A percentile compares a stretch with the other conserved stretches of the same genome.
Evolutionary conservation across 2,113 vertebrate species (phyloP).

Genomic region (Muntiacus reevesi): DNA sequence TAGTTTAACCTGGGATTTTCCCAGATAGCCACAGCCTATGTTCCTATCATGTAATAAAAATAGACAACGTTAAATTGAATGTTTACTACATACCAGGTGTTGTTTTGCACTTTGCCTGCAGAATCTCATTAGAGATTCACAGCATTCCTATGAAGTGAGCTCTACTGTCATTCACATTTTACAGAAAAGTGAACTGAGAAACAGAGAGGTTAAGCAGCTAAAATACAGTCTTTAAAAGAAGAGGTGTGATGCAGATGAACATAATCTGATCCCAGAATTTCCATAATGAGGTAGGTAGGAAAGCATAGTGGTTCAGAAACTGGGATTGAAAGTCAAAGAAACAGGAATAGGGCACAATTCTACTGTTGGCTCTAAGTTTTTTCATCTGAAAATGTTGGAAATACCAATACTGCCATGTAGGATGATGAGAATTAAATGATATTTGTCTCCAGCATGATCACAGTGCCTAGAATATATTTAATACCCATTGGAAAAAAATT

Average conservation of each 20-base stretch:
- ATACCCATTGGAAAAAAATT: not conserved
- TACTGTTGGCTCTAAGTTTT: not conserved
- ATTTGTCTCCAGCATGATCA: not conserved
- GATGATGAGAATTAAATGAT: not conserved
- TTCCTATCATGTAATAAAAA: not conserved
- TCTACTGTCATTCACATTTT: not conserved
- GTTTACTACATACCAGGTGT: not conserved
- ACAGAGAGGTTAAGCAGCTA: not conserved
- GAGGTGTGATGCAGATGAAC: not conserved
- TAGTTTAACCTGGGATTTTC: not conserved
- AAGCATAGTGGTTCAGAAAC: not conserved
- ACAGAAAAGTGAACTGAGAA: not conserved
- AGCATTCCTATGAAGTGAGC: not conserved
- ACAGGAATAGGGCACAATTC: not conserved
- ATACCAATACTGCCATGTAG: not conserved
- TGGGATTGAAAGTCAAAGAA: not conserved
- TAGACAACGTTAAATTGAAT: not conserved
- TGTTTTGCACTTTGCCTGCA: not conserved
- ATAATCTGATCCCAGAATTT: not conserved
- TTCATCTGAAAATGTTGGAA: not conserved
- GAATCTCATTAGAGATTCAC: not conserved
- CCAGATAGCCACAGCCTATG: not conserved
- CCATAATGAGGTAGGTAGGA: not conserved
- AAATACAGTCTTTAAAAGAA: not conserved
- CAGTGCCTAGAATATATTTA: not conserved